Conservation (phyloP, 2,113 vertebrate species). For the Mus pahari region DNA sequence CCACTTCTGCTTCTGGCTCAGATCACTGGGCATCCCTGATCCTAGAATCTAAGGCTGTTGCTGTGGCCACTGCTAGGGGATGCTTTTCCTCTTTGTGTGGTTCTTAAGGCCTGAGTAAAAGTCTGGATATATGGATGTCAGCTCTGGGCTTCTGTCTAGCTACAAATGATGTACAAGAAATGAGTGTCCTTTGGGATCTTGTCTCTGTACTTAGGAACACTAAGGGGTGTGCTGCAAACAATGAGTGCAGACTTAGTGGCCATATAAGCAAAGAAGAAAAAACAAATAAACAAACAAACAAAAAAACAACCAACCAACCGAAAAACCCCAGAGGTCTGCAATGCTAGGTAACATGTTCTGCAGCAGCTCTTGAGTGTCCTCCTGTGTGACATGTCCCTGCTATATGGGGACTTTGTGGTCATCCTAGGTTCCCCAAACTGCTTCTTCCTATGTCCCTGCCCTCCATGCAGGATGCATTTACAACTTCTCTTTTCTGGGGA, state of each 20-base stretch:
- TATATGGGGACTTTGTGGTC: not conserved
- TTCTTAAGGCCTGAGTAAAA: not conserved
- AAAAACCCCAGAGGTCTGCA: too few species aligned
- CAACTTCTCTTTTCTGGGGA: not conserved
- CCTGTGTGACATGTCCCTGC: not conserved
- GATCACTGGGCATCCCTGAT: not conserved
- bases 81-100: not conserved
- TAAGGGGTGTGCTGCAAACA: not conserved
- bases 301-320: too few species aligned
- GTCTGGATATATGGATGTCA: not conserved
- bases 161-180: not conserved
- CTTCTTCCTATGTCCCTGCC: not conserved
- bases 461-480: rapidly evolving
- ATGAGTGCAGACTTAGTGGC: not conserved
- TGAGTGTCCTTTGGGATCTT: not conserved
- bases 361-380: not conserved
- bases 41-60: not conserved
- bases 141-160: not conserved
- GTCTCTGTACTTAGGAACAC: not conserved
- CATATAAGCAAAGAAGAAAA: not conserved
- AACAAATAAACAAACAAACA: too few species aligned
- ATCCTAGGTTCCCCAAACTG: not conserved
- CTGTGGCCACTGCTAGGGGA: not conserved
- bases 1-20: not conserved
- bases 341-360: not conserved